Conservation (phyloP, 2,797 vertebrate genomes). For the Acropternis orthonyx region DNA sequence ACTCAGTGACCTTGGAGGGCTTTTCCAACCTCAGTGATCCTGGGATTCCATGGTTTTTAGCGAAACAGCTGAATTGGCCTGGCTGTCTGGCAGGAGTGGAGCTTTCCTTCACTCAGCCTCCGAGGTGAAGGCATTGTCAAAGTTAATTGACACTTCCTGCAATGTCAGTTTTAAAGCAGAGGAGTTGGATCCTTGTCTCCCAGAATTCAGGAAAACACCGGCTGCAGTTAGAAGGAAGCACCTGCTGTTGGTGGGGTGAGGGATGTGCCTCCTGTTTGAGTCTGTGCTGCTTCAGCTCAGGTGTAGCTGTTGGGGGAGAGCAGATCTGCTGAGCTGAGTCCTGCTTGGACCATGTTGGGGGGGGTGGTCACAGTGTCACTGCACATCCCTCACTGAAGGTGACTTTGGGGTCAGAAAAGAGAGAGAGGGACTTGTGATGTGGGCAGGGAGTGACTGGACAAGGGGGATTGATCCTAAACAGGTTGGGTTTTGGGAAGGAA, state of each 20-base stretch:
- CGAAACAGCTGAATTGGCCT: not conserved
- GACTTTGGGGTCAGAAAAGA: not conserved
- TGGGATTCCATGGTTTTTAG: not conserved
- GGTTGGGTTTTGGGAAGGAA: not conserved
- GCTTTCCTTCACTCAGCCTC: not conserved
- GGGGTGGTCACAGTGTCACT: too few relatives aligned
- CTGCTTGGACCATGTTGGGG: too few relatives aligned
- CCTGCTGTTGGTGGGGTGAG: not conserved
- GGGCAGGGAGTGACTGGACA: rapidly evolving
- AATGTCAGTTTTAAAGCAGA: rapidly evolving
- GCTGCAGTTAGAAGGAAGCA: not conserved
- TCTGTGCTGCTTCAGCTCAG: not conserved
- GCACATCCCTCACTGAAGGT: too few relatives aligned
- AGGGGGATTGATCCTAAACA: not conserved
- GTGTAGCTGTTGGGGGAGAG: not conserved
- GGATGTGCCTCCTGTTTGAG: rapidly evolving
- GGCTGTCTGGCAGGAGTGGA: not conserved
- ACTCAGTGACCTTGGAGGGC: not conserved
- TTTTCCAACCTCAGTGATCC: rapidly evolving
- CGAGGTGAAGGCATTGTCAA: rapidly evolving
- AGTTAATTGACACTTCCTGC: not conserved
- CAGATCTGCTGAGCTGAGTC: not conserved
- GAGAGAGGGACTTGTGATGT: not conserved
- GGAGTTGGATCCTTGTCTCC: not conserved
- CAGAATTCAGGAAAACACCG: rapidly evolving